Evolutionary conservation across 2,113 vertebrate species (phyloP).

Genomic region (Climacteris rufus): DNA sequence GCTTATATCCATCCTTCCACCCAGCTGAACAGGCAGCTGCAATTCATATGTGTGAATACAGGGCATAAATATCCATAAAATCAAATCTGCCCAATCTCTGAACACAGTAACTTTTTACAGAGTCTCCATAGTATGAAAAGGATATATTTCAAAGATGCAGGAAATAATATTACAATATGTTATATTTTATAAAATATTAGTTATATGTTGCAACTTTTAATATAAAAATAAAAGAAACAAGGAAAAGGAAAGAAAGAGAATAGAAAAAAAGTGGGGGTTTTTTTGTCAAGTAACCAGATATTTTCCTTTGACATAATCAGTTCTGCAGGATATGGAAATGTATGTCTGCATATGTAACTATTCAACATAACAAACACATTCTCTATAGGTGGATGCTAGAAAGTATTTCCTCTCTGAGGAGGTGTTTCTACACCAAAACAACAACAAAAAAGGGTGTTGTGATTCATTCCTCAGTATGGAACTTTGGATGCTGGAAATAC

Average conservation of each 20-base stretch:
- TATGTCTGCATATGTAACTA: neutral
- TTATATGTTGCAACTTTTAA: neutral
- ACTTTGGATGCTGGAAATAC: neutral
- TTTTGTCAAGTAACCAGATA: neutral
- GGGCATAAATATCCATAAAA: neutral
- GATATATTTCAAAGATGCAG: neutral
- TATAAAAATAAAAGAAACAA: neutral
- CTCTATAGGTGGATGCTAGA: neutral
- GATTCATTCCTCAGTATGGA: neutral
- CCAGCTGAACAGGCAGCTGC: neutral
- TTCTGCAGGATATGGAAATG: neutral
- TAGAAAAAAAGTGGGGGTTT: neutral
- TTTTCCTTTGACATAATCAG: neutral
- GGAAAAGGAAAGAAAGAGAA: neutral
- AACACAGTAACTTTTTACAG: neutral
- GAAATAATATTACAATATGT: neutral
- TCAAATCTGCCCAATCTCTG: fast-evolving
- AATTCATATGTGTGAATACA: fast-evolving
- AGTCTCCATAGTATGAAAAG: neutral
- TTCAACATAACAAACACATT: neutral
- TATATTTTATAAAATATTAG: neutral
- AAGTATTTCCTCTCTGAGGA: neutral
- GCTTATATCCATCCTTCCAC: neutral
- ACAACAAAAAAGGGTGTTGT: neutral
- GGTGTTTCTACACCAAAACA: neutral